A percentile compares a stretch with the other conserved stretches of the same genome.
phyloP scores from a whole-genome alignment of 2,888 invertebrate species.

The Cheilosia urbana region DNA sequence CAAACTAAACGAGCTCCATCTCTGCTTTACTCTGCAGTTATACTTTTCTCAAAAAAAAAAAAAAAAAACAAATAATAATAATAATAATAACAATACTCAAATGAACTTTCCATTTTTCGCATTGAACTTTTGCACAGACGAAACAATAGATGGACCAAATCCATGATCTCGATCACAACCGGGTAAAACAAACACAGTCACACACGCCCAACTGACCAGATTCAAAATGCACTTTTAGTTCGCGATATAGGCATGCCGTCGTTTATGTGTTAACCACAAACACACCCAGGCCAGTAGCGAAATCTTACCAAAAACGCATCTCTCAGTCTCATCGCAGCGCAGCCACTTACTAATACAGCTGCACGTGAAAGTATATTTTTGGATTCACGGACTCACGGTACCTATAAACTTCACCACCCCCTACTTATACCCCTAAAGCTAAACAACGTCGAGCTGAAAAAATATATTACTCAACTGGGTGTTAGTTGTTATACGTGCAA shows the following conservation, averaged over 20 bases:
- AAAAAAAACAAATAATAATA: background rate
- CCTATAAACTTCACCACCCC: conserved; percentile 46
- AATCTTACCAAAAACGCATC: background rate
- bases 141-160: conserved; percentile 3
- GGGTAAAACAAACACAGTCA: conserved; percentile 27
- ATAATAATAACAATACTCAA: too few species aligned
- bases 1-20: background rate
- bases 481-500: conserved; percentile 28
- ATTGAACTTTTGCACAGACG: conserved; percentile 54
- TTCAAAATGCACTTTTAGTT: conserved; percentile 44
- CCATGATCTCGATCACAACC: conserved; percentile 23
- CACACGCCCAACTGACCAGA: conserved; percentile 14
- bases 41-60: background rate
- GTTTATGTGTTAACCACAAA: conserved; percentile 16
- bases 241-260: background rate
- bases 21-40: too few species aligned
- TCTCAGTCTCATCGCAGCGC: background rate
- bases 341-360: conserved; percentile 13
- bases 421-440: conserved; percentile 23
- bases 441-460: conserved; percentile 10
- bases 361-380: conserved; percentile 61
- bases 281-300: background rate
- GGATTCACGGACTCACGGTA: conserved; percentile 48
- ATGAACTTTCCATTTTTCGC: conserved; percentile 48
- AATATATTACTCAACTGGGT: conserved; percentile 37